Evolutionary conservation across 2,888 invertebrate species (phyloP).

Genomic region (Drosophila falleni): DNA sequence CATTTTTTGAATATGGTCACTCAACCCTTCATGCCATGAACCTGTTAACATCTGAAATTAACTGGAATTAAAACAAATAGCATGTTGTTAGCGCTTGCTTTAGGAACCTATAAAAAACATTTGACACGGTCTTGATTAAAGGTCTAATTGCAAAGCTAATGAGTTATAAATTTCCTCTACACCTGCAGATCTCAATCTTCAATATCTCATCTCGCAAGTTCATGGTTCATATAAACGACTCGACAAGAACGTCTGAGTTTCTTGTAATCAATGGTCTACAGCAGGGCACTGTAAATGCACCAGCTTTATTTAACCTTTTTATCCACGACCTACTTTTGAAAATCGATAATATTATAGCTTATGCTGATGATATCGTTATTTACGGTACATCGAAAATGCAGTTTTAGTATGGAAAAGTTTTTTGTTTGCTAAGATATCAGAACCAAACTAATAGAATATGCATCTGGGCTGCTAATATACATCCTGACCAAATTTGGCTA

Average conservation of each 20-base stretch:
- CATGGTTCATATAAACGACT: constrained; percentile 8
- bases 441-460: too few relatives aligned
- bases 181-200: constrained; percentile 4
- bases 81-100: not conserved
- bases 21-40: not conserved
- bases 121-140: not conserved
- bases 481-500: too few relatives aligned
- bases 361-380: not conserved
- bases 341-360: constrained; percentile 1
- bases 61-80: not conserved
- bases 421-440: too few relatives aligned
- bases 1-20: not conserved
- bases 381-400: too few relatives aligned
- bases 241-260: constrained; percentile 5
- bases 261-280: constrained; percentile 13
- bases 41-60: not conserved
- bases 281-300: constrained; percentile 47
- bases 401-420: too few relatives aligned
- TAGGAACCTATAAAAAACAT: not conserved
- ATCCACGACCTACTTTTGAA: not conserved
- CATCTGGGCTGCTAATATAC: too few relatives aligned
- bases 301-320: constrained; percentile 2
- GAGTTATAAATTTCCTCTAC: not conserved
- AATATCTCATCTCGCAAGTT: constrained; percentile 24
- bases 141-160: not conserved